Evolutionary conservation across 2,888 invertebrate genomes (phyloP), one percentile per base, ranked within the genome.

Genomic region (Erebia epiphron): DNA sequence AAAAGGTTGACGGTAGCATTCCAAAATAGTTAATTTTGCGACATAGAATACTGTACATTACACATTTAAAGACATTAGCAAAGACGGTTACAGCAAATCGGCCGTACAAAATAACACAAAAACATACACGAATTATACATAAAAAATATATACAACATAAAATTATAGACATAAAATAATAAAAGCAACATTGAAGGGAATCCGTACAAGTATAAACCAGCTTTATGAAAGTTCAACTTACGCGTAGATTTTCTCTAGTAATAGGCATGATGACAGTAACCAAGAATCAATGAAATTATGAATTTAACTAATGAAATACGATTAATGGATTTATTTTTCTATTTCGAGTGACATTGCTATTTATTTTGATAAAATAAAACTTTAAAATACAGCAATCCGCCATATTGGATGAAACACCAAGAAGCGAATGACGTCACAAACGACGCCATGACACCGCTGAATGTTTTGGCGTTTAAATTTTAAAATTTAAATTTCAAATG

Each of bases 161-260:
- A 54, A 63, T 26, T 14, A 56, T 56, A 49, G 52, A 57, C 58
- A 70, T 46, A 50, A 66, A 68, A 67, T 65, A 67, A 71, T 67
- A 50, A 56, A 61, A 68, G 66, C 66, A 56, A 56, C 43, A 57
- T 21, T 46, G 63, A 60, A 18, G 52, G 57, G 69, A 70, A 71
- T 69, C 73, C 73, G 73, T 70, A 75, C 58, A 46, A 9, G 16
- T 16, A 52, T 18, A 16, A 52, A 18, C 8, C 50, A n/a, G 50
- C 50, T 10, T 52, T 16, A 18, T 52, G 52, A 0, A 16, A 16
- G 16, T 52, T 8, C 16, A 16, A 52, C 10, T 16, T 9, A 2
- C 16, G 16, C 52, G 14, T 14, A n/a, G 4, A 50, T 3, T 8
- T 50, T n/a, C 13, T 11, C 11, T 13, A 21, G n/a, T n/a, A n/a